These are phyloP conservation scores for Ceyx cyanopectus DNA, from an alignment of 2,113 vertebrate species.

Conservation along the genomic window DNA sequence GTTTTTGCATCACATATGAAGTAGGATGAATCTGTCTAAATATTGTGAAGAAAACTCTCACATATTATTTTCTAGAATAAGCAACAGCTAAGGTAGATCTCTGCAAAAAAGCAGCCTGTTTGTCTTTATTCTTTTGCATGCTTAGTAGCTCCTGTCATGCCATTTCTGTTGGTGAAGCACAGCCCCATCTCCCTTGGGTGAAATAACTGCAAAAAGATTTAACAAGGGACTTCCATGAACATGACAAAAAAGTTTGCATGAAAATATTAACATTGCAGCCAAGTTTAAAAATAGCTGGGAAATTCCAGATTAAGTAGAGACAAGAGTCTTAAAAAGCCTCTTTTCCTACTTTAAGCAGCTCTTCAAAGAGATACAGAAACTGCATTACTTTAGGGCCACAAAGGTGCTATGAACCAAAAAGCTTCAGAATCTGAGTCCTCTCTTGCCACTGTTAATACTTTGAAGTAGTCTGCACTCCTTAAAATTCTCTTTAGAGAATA, in stretches of 20 bases:
- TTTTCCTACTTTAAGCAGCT: background rate
- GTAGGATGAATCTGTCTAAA: background rate
- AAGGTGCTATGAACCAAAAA: background rate
- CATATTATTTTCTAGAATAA: background rate
- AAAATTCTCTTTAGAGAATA: background rate
- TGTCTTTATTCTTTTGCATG: background rate
- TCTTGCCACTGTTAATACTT: background rate
- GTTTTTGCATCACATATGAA: background rate
- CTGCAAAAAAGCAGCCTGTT: background rate
- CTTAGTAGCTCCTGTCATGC: background rate
- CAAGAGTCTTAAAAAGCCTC: background rate
- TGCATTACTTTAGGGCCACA: background rate
- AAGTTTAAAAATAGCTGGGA: conserved; percentile 10
- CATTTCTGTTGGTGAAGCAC: conserved; percentile 1
- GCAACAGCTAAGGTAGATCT: background rate
- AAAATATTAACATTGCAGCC: conserved; percentile 5
- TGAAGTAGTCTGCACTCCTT: background rate
- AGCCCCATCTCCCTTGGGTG: background rate
- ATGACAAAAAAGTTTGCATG: background rate
- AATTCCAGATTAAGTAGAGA: background rate
- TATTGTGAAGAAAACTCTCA: background rate
- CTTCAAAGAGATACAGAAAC: background rate
- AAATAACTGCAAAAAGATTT: background rate
- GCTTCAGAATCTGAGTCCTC: background rate
- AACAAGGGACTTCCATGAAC: background rate